Evolutionary conservation across 1,140 invertebrate species (phyloP).

Genomic region (Diploscapter pachys): DNA sequence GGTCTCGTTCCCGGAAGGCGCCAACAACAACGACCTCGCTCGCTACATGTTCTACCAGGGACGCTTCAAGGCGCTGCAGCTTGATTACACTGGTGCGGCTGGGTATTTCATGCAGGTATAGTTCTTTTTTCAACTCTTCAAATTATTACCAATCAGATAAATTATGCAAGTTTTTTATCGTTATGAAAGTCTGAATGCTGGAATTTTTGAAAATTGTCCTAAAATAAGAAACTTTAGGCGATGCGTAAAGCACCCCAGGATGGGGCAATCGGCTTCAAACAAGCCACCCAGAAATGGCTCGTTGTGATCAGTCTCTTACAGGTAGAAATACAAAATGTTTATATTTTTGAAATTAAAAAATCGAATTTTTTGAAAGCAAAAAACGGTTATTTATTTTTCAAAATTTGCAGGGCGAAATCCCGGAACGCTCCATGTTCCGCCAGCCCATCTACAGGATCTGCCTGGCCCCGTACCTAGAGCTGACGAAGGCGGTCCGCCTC

Average conservation of each 20-base stretch:
- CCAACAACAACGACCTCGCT: conserved; percentile 98
- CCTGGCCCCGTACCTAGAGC: conserved; percentile 88
- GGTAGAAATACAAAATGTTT: no score
- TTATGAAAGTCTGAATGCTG: no score
- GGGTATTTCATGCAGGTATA: conserved; percentile 80
- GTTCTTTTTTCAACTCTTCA: not conserved
- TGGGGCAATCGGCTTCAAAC: conserved; percentile 94
- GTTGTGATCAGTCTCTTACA: conserved; percentile 86
- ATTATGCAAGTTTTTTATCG: not conserved
- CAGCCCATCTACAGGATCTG: conserved; percentile 80
- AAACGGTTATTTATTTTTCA: no score
- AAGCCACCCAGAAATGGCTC: conserved; percentile 91
- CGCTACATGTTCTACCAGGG: conserved; percentile 94
- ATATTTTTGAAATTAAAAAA: no score
- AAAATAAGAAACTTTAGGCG: conserved; percentile 50
- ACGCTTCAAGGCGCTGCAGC: conserved; percentile 89
- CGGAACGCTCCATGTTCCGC: conserved; percentile 73
- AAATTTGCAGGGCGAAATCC: conserved; percentile 80
- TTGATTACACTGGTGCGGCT: conserved; percentile 94
- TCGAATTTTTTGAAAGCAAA: no score
- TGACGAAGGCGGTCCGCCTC: conserved; percentile 89
- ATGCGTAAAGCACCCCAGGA: conserved; percentile 93
- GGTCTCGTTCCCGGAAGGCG: conserved; percentile 81
- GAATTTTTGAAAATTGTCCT: not conserved
- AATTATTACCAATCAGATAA: no score